These are phyloP conservation scores for Dicentrarchus labrax DNA, from an alignment of 2,113 vertebrate genomes.

Conservation along the genomic window DNA sequence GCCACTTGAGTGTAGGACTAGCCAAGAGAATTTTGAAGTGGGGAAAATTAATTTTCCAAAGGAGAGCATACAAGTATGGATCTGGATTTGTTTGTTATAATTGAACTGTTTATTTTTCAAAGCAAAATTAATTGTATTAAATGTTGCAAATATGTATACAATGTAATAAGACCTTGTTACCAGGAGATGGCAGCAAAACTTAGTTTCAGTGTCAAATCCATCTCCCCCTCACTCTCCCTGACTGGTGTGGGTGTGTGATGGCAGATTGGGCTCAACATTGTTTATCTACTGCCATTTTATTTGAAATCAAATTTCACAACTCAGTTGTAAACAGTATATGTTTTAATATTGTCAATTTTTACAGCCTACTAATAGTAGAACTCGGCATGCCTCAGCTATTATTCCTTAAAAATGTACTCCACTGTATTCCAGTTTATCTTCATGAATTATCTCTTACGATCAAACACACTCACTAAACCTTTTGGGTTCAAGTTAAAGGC, in stretches of 20 bases:
- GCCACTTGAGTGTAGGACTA: background rate
- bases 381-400: background rate
- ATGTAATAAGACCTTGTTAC: conserved; percentile 33
- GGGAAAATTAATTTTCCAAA: background rate
- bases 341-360: background rate
- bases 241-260: conserved; percentile 13
- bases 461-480: background rate
- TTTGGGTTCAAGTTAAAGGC: background rate
- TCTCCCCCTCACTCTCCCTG: background rate
- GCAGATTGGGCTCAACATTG: background rate
- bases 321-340: background rate
- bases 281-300: background rate
- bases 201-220: background rate
- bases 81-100: background rate
- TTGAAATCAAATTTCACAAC: background rate
- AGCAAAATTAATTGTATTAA: conserved; percentile 3
- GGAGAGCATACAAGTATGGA: background rate
- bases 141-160: background rate
- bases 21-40: background rate
- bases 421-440: background rate
- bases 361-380: background rate
- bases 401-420: background rate
- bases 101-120: background rate
- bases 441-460: background rate
- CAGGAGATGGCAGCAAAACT: conserved; percentile 76